Conservation (phyloP, 1,140 invertebrate genomes). For the Brachionus plicatilis region DNA sequence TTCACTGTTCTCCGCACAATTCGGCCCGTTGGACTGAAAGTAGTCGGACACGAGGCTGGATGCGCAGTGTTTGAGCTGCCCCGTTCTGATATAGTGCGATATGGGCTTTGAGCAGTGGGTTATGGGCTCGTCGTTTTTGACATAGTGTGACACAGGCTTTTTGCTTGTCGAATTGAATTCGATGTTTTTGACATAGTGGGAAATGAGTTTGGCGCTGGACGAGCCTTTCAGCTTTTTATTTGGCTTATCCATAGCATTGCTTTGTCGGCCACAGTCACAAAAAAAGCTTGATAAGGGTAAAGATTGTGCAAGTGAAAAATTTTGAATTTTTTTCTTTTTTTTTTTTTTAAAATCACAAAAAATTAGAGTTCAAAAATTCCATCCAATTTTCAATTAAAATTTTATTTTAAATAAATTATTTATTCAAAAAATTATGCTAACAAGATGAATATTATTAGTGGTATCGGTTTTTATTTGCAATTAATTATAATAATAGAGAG, state of each 20-base stretch:
- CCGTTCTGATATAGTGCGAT: background rate
- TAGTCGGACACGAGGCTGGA: background rate
- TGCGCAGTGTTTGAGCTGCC: background rate
- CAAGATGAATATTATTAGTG: background rate
- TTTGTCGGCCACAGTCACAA: background rate
- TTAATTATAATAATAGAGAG: background rate
- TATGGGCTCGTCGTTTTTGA: background rate
- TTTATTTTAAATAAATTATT: conserved; percentile 1
- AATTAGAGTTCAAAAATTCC: background rate
- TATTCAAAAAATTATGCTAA: conserved; percentile 19
- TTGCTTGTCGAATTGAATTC: conserved; percentile 5
- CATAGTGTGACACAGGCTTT: background rate
- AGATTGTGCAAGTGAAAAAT: background rate
- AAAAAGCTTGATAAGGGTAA: too few relatives aligned
- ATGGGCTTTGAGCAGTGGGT: background rate
- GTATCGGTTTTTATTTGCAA: background rate
- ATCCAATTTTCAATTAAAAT: background rate
- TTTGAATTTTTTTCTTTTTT: background rate
- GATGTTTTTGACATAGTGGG: background rate
- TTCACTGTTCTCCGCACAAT: background rate
- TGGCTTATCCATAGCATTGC: background rate
- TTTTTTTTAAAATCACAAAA: background rate
- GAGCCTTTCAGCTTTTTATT: background rate
- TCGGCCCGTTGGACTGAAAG: background rate
- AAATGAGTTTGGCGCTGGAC: background rate